These are phyloP conservation scores for Colossoma macropomum DNA, from an alignment of 2,113 vertebrate genomes.

Conservation along the genomic window DNA sequence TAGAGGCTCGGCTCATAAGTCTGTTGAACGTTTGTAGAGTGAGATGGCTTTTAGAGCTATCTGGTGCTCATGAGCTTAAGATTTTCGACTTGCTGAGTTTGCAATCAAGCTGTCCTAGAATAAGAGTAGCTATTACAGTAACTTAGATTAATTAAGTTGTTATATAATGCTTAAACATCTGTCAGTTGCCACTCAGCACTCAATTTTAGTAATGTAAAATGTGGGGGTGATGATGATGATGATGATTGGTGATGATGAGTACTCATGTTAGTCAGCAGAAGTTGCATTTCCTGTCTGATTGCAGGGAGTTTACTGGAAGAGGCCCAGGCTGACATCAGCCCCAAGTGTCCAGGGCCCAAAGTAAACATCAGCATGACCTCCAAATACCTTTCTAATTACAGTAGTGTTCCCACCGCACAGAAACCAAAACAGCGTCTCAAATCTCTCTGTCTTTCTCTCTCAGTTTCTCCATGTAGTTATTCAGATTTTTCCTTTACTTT, in stretches of 20 bases:
- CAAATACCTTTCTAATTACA: conserved; percentile 34
- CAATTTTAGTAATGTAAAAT: background rate
- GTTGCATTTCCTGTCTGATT: conserved; percentile 29
- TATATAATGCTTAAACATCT: background rate
- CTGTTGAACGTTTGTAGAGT: background rate
- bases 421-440: background rate
- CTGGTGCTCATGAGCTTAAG: background rate
- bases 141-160: background rate
- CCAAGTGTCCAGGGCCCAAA: conserved; percentile 29
- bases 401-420: conserved; percentile 11
- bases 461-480: too few relatives aligned
- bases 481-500: too few relatives aligned
- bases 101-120: background rate
- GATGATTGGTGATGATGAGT: background rate
- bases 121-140: background rate
- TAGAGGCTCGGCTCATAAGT: background rate
- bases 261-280: conserved; percentile 15
- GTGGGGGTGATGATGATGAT: background rate
- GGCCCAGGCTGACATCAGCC: conserved; percentile 20
- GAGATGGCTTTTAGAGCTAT: background rate
- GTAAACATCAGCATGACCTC: conserved; percentile 27
- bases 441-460: background rate
- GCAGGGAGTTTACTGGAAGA: conserved; percentile 18
- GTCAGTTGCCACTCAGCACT: background rate
- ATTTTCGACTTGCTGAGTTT: background rate